phyloP scores from a whole-genome alignment of 2,113 vertebrate genomes.

The Craseonycteris thonglongyai region DNA sequence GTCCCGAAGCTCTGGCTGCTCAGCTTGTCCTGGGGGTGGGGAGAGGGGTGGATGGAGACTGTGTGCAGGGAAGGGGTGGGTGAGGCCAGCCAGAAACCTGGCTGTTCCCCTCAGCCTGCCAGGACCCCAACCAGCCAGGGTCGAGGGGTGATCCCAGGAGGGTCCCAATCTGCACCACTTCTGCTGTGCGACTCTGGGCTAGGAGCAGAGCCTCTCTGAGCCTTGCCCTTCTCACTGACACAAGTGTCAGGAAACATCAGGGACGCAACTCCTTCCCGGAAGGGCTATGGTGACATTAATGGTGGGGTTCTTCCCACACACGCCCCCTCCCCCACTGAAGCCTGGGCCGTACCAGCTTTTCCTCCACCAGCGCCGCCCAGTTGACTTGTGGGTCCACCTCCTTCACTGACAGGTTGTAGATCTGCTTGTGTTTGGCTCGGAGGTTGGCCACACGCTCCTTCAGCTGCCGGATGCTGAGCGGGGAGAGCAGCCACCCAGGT shows the following conservation, averaged over 20 bases:
- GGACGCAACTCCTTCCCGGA: fast-evolving
- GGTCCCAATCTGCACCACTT: background rate
- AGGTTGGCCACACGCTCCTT: slow-evolving; percentile 87
- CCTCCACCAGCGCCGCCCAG: slow-evolving; percentile 92
- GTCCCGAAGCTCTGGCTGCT: slow-evolving; percentile 88
- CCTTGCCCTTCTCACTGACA: background rate
- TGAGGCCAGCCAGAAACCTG: fast-evolving
- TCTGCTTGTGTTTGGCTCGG: slow-evolving; percentile 83
- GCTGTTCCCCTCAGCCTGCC: background rate
- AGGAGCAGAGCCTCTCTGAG: background rate
- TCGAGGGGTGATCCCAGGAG: background rate
- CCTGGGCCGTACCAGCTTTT: slow-evolving; percentile 87
- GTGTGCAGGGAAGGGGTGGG: too few species aligned
- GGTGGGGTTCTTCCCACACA: fast-evolving
- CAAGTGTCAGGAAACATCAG: background rate
- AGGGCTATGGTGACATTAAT: fast-evolving
- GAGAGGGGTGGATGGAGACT: too few species aligned
- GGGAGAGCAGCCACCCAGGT: background rate
- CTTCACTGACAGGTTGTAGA: slow-evolving; percentile 86
- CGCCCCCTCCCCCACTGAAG: background rate
- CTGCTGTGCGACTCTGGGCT: background rate
- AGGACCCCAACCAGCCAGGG: background rate
- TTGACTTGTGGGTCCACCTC: slow-evolving; percentile 88
- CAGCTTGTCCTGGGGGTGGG: slow-evolving; percentile 85
- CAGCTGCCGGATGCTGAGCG: slow-evolving; percentile 90